Base-by-base conservation (phyloP, 2,797 vertebrate species). In the Novumbra hubbsi region DNA sequence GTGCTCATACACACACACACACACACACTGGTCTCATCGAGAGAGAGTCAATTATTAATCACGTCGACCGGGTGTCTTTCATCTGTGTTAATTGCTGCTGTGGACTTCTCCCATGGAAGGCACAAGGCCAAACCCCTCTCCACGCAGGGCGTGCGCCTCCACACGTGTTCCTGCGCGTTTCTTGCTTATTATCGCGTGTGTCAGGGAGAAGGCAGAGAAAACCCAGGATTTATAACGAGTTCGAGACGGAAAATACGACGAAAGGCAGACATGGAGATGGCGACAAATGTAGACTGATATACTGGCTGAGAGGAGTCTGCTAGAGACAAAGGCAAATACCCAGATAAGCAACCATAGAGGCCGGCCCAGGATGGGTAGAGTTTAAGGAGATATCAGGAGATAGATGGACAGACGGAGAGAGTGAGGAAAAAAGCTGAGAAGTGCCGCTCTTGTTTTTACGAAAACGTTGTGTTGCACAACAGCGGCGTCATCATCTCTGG, bases 31-130 rank as follows among this genome's bases (percentile, higher is more conserved):
- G 41, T 77, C 86, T 90, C 88, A 88, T 91, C 88, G 89, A 89
- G 77, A 85, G 80, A 66, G 81, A 88, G 87, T 91, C 91, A 89
- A 92, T 92, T 92, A 92, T 92, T 92, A 89, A 91, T 90, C 85
- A 85, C 84, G 82, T 88, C 87, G 81, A 84, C 81, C 76, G 76
- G 8, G 79, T 87, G 86, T 90, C 91, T 92, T 92, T 92, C 91
- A 92, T 92, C 84, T 69, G 83, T 80, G 84, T 90, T 91, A 91
- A 92, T 91, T 92, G 88, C 88, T 86, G 84, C 73, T 64, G 85
- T 88, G 75, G 88, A 89, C 89, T 90, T 87, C 86, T 89, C 84
- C 71, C 87, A 84, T 90, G 88, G 88, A 88, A 84, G 85, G 80
- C 83, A 79, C 86, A 85, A 87, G 81, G 70, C 78, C 74, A 78